These are phyloP conservation scores for Plumapathes pennacea DNA, from an alignment of 92 coral and sea anemone species.

Conservation along the genomic window DNA sequence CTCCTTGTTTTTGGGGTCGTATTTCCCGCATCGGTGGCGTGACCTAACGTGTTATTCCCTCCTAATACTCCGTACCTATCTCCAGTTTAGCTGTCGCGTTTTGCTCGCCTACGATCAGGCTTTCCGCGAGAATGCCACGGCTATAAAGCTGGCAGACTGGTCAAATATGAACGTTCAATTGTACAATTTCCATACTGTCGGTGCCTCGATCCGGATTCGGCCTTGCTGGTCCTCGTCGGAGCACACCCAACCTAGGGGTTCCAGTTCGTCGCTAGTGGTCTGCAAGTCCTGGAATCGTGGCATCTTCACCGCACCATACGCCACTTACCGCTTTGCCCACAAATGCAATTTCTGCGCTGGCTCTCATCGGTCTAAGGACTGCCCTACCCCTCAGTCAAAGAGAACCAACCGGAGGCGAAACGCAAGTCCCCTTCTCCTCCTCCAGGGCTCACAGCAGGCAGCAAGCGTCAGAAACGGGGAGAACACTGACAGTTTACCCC, in stretches of 20 bases:
- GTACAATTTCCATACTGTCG: conserved; percentile 30
- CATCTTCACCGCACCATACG: conserved; percentile 14
- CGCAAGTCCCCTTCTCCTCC: conserved; percentile 13
- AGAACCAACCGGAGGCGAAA: neutral
- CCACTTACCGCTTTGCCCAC: conserved; percentile 25
- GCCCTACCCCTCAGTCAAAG: conserved; percentile 1
- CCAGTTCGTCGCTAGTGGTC: neutral
- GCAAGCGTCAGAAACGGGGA: too few species aligned
- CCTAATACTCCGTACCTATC: neutral
- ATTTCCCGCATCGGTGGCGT: neutral
- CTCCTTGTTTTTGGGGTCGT: neutral
- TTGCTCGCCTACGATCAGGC: conserved; percentile 45
- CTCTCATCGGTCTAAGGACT: conserved; percentile 17
- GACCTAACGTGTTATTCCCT: neutral
- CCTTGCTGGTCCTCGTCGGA: neutral
- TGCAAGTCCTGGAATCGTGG: conserved; percentile 39
- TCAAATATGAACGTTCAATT: conserved; percentile 26
- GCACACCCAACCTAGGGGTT: conserved; percentile 16
- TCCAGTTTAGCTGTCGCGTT: neutral
- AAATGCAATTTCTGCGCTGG: conserved; percentile 32
- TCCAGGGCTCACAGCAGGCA: neutral
- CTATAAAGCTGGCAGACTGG: conserved; percentile 24
- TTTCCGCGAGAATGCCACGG: conserved; percentile 47
- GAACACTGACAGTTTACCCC: too few species aligned
- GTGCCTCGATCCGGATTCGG: conserved; percentile 12